Conservation (phyloP, 2,888 invertebrate genomes). For the Hydrotaea cyrtoneurina region DNA sequence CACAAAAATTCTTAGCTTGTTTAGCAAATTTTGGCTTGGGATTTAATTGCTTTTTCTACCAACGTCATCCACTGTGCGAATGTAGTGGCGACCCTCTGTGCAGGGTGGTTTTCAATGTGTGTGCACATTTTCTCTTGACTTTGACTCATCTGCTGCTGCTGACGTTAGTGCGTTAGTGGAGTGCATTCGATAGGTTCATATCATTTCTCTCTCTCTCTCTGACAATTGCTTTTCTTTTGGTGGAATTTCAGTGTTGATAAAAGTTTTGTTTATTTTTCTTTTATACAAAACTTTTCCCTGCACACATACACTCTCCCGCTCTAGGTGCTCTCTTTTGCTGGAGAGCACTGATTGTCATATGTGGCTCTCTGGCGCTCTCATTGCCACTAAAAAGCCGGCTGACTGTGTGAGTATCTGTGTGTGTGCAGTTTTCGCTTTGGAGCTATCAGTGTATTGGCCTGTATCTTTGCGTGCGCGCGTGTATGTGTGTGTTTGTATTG, state of each 20-base stretch:
- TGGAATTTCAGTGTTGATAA: neutral
- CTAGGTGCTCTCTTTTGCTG: neutral
- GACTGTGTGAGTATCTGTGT: constrained; percentile 66
- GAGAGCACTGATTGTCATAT: too few relatives aligned
- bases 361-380: neutral
- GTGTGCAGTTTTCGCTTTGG: constrained; percentile 5
- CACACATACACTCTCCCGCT: neutral
- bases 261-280: constrained; percentile 21
- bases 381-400: constrained; percentile 33
- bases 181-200: neutral
- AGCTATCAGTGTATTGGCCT: neutral
- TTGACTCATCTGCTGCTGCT: constrained; percentile 42
- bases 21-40: too few relatives aligned
- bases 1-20: too few relatives aligned
- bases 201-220: neutral
- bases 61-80: neutral
- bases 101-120: neutral
- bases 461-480: constrained; percentile 65
- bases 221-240: neutral
- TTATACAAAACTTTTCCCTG: neutral
- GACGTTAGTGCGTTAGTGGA: neutral
- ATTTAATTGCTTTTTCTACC: too few relatives aligned
- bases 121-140: constrained; percentile 44
- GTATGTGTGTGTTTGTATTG: constrained; percentile 64
- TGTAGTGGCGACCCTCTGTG: neutral